A percentile compares a stretch with the other conserved stretches of the same genome.
These are phyloP conservation scores for Anisognathus igniventris DNA, from an alignment of 2,797 vertebrate species.

Conservation along the genomic window DNA sequence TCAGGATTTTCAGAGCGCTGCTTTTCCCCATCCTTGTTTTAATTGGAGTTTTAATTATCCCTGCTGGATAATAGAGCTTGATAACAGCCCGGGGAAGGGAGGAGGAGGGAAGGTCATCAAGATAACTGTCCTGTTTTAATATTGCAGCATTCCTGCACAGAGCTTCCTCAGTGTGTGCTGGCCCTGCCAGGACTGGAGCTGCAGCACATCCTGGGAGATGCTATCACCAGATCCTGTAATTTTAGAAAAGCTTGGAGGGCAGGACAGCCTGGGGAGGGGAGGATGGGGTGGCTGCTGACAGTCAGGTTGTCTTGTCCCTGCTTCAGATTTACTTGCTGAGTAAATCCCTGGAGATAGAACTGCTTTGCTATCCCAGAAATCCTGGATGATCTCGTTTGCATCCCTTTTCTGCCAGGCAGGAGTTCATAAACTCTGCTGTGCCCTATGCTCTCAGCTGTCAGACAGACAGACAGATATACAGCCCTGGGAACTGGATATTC, in stretches of 20 bases:
- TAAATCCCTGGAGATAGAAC: background rate
- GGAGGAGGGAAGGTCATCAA: slow-evolving; percentile 56
- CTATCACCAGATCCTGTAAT: slow-evolving; percentile 12
- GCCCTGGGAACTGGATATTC: background rate
- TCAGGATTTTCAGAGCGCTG: background rate
- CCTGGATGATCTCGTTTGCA: fast-evolving
- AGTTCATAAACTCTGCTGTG: background rate
- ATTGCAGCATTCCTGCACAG: background rate
- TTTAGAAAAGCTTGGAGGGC: background rate
- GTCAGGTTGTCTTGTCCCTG: background rate
- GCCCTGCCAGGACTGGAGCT: slow-evolving; percentile 2
- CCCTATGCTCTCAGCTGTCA: background rate
- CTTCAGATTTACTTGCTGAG: background rate
- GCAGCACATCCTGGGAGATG: slow-evolving; percentile 36
- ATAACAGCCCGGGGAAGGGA: background rate
- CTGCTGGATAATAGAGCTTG: background rate
- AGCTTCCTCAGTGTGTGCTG: background rate
- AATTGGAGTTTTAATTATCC: slow-evolving; percentile 5
- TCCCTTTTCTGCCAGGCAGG: background rate
- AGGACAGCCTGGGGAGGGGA: background rate
- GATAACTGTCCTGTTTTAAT: slow-evolving; percentile 8
- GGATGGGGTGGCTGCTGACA: background rate
- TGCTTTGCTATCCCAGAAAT: fast-evolving
- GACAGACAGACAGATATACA: background rate
- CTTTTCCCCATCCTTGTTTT: background rate